Evolutionary conservation across 2,797 vertebrate genomes (phyloP), one percentile per base, ranked within the genome.

Genomic region (Aplochiton taeniatus): DNA sequence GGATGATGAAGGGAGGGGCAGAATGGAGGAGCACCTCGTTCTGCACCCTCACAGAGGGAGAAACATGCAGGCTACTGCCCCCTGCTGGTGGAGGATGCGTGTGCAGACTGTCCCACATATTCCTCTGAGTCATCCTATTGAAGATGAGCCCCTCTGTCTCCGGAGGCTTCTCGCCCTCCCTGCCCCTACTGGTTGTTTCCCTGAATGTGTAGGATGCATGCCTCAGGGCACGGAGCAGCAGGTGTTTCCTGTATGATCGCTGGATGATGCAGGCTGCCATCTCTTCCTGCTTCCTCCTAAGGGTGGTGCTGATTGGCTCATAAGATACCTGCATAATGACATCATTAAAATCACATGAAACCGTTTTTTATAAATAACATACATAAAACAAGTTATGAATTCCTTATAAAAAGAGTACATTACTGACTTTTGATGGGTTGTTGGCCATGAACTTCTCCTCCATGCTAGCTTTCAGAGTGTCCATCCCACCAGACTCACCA

Each of bases 361-460:
- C n/a, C n/a, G n/a, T n/a, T n/a, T n/a, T n/a, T n/a, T n/a, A n/a
- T n/a, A n/a, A n/a, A n/a, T n/a, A n/a, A n/a, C n/a, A n/a, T n/a
- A n/a, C n/a, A 53, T 16, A 53, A 53, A 18, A 18, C 9, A 52
- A 9, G 17, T 52, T 4, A 52, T 9, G 10, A n/a, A 31, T 31
- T 31, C 31, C 31, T 31, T 31, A 3, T 31, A 2, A 31, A 31
- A 31, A 2, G 6, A 31, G 31, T 31, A 31, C 6, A 31, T 31
- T 6, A 31, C 46, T 14, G 43, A 94, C 95, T 85, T 97, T 97
- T 0, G 96, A 97, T 0, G 96, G 95, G 61, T 98, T 98, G 76
- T 95, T 95, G 0, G 95, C 95, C 95, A 96, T 98, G 83, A 98
- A 98, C 76, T 98, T 99, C 84, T 98, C 96, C 86, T 99, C 96